Evolutionary conservation across 2,888 invertebrate genomes (phyloP), one percentile per base, ranked within the genome.

Genomic region (Drosophila atripex): DNA sequence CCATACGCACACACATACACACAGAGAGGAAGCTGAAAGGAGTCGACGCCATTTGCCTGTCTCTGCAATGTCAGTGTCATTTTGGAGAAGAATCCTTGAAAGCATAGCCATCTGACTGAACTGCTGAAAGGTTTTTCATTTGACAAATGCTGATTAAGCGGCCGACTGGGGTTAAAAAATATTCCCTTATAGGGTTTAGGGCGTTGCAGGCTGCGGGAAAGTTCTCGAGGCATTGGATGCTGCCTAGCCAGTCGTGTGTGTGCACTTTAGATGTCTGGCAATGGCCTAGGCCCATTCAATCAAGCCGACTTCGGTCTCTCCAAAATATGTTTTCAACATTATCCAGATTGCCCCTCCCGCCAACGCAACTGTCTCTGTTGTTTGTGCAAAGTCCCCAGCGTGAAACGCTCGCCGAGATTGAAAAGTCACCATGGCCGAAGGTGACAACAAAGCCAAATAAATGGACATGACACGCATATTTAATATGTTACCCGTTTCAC

Each of bases 391-490:
- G 35, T 23, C 50, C 39, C 38, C 39, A 9, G 18, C 35, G 39
- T 35, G 16, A 68, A 49, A 55, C 73, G 55, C 68, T 56, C 52
- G 70, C 43, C 51, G 46, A 71, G 71, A 71, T 59, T 75, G 60
- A 70, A 75, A 73, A 78, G 66, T 58, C 70, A 71, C 78, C 55
- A 55, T 54, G 64, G 56, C 61, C 66, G 59, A 76, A 79, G 84
- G 86, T 86, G 88, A 79, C 86, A 88, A 72, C 63, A 69, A 58
- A 55, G 53, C 55, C 64, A 77, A 73, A 75, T 75, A 88, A 77
- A 80, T 75, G 80, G 68, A 88, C 82, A 86, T 80, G 88, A 83
- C 84, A 77, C 78, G 88, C 88, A 83, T 88, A 88, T 80, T 80
- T 75, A 83, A 83, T 83, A 75, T 38, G 63, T 49, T 12, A 28